These are phyloP conservation scores for Ptychadena robeensis DNA, from an alignment of 2,797 vertebrate genomes.

Conservation along the genomic window DNA sequence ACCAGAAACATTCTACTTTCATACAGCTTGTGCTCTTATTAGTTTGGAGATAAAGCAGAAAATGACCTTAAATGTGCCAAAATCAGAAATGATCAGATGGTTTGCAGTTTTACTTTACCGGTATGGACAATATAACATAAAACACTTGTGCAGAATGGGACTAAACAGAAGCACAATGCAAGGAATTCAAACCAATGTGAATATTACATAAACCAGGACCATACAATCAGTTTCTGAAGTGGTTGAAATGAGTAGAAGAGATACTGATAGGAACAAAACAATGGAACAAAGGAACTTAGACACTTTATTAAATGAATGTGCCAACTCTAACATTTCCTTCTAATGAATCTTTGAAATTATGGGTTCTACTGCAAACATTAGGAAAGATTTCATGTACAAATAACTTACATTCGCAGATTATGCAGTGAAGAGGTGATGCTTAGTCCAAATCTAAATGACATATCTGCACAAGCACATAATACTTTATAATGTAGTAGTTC, in stretches of 20 bases:
- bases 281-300: slow-evolving; percentile 63
- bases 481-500: slow-evolving; percentile 73
- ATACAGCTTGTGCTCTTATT: slow-evolving; percentile 70
- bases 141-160: slow-evolving; percentile 67
- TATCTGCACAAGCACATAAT: slow-evolving; percentile 72
- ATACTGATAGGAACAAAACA: slow-evolving; percentile 65
- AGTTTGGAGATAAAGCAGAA: slow-evolving; percentile 64
- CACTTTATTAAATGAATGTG: slow-evolving; percentile 77
- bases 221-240: slow-evolving; percentile 64
- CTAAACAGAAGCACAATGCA: slow-evolving; percentile 76
- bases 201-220: slow-evolving; percentile 59
- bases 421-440: slow-evolving; percentile 76
- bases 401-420: slow-evolving; percentile 76
- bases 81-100: slow-evolving; percentile 71
- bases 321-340: slow-evolving; percentile 74
- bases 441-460: slow-evolving; percentile 70
- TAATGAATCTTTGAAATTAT: slow-evolving; percentile 65
- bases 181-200: slow-evolving; percentile 69
- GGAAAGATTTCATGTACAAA: slow-evolving; percentile 69
- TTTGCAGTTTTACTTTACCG: slow-evolving; percentile 68
- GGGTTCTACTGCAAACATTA: slow-evolving; percentile 70
- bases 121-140: slow-evolving; percentile 64
- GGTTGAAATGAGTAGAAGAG: slow-evolving; percentile 54
- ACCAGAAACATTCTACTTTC: slow-evolving; percentile 61
- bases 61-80: slow-evolving; percentile 71